Percentiles rank a stretch among this genome's conserved stretches.
Evolutionary conservation across 2,797 vertebrate species (phyloP).

Genomic region (Ambastaia sidthimunki): DNA sequence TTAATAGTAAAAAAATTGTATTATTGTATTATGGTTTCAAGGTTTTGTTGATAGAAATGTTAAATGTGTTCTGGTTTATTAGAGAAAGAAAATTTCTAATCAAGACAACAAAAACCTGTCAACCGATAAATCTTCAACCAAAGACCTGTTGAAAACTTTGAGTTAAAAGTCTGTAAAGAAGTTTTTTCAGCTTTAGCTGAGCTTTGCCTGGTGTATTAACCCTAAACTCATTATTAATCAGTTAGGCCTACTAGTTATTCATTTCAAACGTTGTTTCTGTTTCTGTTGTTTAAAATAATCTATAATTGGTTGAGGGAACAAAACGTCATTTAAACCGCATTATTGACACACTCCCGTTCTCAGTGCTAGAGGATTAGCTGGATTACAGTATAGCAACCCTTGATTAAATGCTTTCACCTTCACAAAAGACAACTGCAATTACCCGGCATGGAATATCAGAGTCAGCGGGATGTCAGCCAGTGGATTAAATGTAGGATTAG

Average conservation of each 20-base stretch:
- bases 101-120: too few relatives aligned
- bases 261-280: background rate
- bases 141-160: too few relatives aligned
- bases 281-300: background rate
- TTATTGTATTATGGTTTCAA: background rate
- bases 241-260: too few relatives aligned
- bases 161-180: too few relatives aligned
- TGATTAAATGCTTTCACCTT: slow-evolving; percentile 53
- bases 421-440: slow-evolving; percentile 23
- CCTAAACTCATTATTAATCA: too few relatives aligned
- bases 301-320: background rate
- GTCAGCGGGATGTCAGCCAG: slow-evolving; percentile 48
- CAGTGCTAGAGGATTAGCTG: slow-evolving; percentile 27
- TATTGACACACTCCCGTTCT: background rate
- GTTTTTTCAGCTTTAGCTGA: background rate
- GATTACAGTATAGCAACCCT: slow-evolving; percentile 44
- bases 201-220: background rate
- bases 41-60: background rate
- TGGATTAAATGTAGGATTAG: slow-evolving; percentile 45
- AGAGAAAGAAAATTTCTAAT: too few relatives aligned
- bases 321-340: background rate
- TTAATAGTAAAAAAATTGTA: background rate
- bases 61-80: background rate
- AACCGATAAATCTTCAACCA: too few relatives aligned
- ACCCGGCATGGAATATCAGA: slow-evolving; percentile 38